Evolutionary conservation across 2,113 vertebrate species (phyloP).

Genomic region (Cyanoramphus novaezelandiae): DNA sequence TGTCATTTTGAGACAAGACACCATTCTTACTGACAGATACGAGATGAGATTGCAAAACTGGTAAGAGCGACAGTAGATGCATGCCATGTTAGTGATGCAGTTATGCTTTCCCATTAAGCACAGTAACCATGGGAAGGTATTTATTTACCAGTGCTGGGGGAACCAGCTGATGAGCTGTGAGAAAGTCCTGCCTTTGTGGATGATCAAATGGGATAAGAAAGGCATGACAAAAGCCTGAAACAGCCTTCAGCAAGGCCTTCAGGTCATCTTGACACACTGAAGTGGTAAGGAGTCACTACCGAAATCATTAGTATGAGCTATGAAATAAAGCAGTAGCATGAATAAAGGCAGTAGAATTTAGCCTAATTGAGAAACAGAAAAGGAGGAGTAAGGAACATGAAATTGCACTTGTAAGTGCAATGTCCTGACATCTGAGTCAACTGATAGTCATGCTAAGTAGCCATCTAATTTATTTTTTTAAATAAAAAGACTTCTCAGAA

Average conservation of each 20-base stretch:
- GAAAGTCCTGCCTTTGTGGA: slow-evolving; percentile 6
- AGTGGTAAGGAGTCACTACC: not conserved
- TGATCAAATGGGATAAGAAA: not conserved
- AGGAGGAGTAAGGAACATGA: not conserved
- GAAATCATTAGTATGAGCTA: not conserved
- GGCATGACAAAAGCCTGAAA: slow-evolving; percentile 3
- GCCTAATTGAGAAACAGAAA: slow-evolving; percentile 25
- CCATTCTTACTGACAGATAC: not conserved
- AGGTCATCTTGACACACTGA: not conserved
- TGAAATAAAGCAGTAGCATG: not conserved
- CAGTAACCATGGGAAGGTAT: not conserved
- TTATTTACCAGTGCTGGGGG: not conserved
- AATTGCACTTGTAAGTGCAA: not conserved
- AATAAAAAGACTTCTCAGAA: not conserved
- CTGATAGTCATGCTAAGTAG: slow-evolving; percentile 21
- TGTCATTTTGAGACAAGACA: not conserved
- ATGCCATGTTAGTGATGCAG: accelerated
- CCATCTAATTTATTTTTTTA: not conserved
- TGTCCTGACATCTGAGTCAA: slow-evolving; percentile 15
- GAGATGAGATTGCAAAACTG: not conserved
- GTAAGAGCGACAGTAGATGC: not conserved
- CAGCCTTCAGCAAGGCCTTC: not conserved
- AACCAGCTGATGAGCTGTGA: slow-evolving; percentile 4
- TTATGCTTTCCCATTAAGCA: not conserved
- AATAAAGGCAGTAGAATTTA: slow-evolving; percentile 22